A percentile compares a stretch with the other conserved stretches of the same genome.
Conservation (phyloP, 2,113 vertebrate genomes). For the Bubalus kerabau region DNA sequence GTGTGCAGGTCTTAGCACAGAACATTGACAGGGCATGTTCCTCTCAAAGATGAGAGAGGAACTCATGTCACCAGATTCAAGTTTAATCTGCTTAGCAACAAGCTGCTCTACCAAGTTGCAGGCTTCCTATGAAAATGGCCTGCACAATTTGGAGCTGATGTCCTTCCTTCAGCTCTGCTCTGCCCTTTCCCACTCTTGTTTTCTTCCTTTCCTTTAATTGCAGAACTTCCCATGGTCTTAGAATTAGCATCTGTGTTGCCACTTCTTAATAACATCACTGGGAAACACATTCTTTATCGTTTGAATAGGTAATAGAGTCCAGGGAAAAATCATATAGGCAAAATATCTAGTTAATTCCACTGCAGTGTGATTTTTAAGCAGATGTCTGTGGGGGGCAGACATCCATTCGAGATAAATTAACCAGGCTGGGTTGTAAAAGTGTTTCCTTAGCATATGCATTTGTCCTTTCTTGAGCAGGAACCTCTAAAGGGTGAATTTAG, state of each 20-base stretch:
- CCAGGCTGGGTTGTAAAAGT: neutral
- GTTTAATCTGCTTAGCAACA: neutral
- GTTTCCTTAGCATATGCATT: neutral
- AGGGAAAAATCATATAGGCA: neutral
- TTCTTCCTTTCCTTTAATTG: neutral
- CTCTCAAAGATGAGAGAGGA: neutral
- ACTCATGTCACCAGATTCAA: neutral
- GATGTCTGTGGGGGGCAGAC: neutral
- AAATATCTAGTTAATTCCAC: neutral
- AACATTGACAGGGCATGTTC: neutral
- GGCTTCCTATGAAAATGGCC: neutral
- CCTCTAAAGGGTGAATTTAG: neutral
- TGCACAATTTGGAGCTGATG: neutral
- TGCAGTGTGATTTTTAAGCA: neutral
- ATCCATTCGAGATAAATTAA: neutral
- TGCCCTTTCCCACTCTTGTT: neutral
- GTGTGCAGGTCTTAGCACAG: neutral
- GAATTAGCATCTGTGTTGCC: neutral
- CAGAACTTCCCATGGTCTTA: neutral
- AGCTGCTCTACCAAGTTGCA: neutral
- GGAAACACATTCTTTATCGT: neutral
- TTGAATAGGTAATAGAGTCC: neutral
- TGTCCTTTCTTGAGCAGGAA: neutral
- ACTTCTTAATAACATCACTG: neutral
- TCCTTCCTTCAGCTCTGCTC: neutral